Conservation (phyloP, 2,113 vertebrate species). For the Sceloporus tristichus region DNA sequence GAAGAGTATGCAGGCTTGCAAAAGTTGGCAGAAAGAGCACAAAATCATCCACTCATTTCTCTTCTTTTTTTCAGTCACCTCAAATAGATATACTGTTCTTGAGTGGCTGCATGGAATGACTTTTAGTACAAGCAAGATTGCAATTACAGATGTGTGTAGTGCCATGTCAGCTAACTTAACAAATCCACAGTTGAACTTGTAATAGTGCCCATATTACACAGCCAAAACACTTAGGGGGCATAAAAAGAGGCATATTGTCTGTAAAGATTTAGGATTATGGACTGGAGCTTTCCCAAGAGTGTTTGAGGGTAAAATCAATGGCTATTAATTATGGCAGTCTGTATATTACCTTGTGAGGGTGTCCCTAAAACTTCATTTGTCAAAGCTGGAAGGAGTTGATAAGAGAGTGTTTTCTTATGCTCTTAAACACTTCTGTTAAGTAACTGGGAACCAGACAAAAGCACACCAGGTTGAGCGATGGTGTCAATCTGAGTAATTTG, state of each 20-base stretch:
- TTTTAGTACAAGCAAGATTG: constrained; percentile 66
- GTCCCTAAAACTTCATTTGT: constrained; percentile 15
- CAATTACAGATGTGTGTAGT: constrained; percentile 65
- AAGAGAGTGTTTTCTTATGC: neutral
- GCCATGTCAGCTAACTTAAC: constrained; percentile 60
- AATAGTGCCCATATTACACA: constrained; percentile 60
- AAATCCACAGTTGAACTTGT: constrained; percentile 51
- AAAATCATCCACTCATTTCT: constrained; percentile 43
- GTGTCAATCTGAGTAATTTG: neutral
- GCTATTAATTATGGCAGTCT: constrained; percentile 31
- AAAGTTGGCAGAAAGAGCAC: constrained; percentile 2
- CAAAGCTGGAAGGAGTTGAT: constrained; percentile 9
- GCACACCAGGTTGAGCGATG: neutral
- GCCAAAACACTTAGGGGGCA: constrained; percentile 51
- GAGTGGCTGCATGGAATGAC: constrained; percentile 58
- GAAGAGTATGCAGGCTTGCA: neutral
- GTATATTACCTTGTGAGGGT: constrained; percentile 10
- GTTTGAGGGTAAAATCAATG: constrained; percentile 27
- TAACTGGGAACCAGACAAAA: neutral
- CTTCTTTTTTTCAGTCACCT: constrained; percentile 19
- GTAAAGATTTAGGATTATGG: constrained; percentile 35
- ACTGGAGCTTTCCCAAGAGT: neutral
- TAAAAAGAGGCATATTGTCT: constrained; percentile 49
- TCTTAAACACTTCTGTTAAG: constrained; percentile 21
- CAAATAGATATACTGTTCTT: constrained; percentile 38